Base-by-base conservation (phyloP, 2,113 vertebrate species). In the Tupaia tana region DNA sequence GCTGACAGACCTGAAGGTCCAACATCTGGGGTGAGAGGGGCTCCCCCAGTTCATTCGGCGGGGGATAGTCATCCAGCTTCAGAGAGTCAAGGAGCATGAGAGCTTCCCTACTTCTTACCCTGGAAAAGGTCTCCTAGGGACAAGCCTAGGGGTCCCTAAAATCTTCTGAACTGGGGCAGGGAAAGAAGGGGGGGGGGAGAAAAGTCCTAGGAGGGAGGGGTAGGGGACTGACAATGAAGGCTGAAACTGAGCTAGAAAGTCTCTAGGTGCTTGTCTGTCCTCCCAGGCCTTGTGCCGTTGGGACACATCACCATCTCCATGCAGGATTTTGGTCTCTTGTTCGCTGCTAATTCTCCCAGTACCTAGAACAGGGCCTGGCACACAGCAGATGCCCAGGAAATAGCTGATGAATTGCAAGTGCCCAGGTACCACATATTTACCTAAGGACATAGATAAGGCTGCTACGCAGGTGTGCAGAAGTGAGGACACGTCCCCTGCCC, bases 171-270 rank as follows among this genome's bases (percentile, higher is more conserved):
- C 74, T 56, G 43, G 66, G 43, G 59, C 69, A 89, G 31, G 63
- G n/a, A 52, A 83, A 59, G 75, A 52, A 79, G 13, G 8, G 19
- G 43, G 25, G 1, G 54, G 22, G 18, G 20, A 71, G 58, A 61
- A 86, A 89, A 69, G 43, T n/a, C 66, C 83, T 96, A 97, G 96
- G 94, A 95, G 97, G 69, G 34, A 54, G 83, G 95, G 56, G 89
- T 89, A 86, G 77, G 10, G 64, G 86, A 95, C 93, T 75, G 84
- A 85, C 74, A 69, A 63, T 61, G n/a, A 85, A 66, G 31, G 6
- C 87, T 10, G 52, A 92, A 66, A 58, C 8, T 31, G 88, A 25
- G 63, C 64, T 31, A 27, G 31, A 52, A 16, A 3, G 27, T 85
- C 91, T 89, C 88, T 34, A 31, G 54, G 20, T 3, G 18, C 25